A percentile compares a stretch with the other conserved stretches of the same genome.
Conservation (phyloP, 2,113 vertebrate genomes). For the Python bivittatus region DNA sequence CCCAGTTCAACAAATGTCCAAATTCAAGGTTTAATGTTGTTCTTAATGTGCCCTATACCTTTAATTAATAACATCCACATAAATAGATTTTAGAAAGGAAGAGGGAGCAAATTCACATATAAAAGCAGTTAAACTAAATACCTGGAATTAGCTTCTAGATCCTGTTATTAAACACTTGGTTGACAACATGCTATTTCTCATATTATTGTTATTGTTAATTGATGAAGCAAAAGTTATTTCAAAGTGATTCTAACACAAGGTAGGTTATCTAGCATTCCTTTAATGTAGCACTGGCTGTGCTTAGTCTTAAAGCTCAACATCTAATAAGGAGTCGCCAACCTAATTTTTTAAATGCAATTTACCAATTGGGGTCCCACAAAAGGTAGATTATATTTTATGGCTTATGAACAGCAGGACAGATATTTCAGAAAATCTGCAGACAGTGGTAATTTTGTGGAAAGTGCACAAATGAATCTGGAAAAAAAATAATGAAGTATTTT, state of each 20-base stretch:
- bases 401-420: conserved; percentile 73
- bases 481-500: conserved; percentile 61
- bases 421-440: conserved; percentile 72
- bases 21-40: not conserved
- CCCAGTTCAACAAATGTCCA: not conserved
- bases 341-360: conserved; percentile 53
- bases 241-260: not conserved
- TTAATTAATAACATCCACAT: not conserved
- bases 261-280: conserved; percentile 7
- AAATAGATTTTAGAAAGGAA: not conserved
- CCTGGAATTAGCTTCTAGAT: conserved; percentile 41
- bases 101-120: conserved; percentile 10
- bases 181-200: not conserved
- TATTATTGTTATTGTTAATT: not conserved
- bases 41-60: not conserved
- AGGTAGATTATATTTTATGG: conserved; percentile 71
- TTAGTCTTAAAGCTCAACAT: conserved; percentile 15
- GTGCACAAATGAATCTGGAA: conserved; percentile 75
- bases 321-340: conserved; percentile 47
- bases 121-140: conserved; percentile 27
- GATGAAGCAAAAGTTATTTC: conserved; percentile 22
- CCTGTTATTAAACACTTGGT: conserved; percentile 31
- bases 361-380: conserved; percentile 65
- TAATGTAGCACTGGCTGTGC: not conserved
- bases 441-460: conserved; percentile 73